These are phyloP conservation scores for Emydura subglobosa DNA, from an alignment of 2,113 vertebrate species.

Conservation along the genomic window DNA sequence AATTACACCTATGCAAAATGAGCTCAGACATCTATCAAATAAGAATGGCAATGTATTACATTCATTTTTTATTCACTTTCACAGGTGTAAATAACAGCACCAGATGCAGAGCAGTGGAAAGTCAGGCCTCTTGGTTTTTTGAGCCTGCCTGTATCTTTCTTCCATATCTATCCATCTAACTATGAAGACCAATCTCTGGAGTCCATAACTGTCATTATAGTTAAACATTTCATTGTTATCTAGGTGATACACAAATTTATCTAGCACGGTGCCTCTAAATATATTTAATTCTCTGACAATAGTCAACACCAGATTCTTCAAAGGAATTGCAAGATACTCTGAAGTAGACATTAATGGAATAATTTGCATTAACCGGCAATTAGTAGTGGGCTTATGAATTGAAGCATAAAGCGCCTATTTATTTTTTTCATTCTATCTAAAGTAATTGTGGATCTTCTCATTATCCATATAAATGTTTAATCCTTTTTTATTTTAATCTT, in stretches of 20 bases:
- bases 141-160: background rate
- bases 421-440: conserved; percentile 11
- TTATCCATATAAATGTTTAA: conserved; percentile 41
- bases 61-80: background rate
- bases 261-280: background rate
- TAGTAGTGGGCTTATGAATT: conserved; percentile 41
- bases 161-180: background rate
- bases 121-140: background rate
- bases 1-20: background rate
- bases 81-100: background rate
- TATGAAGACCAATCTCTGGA: background rate
- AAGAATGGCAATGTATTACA: background rate
- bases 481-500: background rate
- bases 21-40: background rate
- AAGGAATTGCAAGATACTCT: background rate
- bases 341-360: background rate
- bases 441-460: conserved; percentile 10
- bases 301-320: background rate
- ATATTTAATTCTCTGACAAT: background rate
- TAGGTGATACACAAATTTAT: background rate
- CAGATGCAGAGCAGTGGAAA: background rate
- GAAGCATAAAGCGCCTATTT: background rate
- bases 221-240: background rate
- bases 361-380: conserved; percentile 38
- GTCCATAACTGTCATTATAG: background rate